Conservation (phyloP, 2,797 vertebrate genomes). For the Macropus fuliginosus region DNA sequence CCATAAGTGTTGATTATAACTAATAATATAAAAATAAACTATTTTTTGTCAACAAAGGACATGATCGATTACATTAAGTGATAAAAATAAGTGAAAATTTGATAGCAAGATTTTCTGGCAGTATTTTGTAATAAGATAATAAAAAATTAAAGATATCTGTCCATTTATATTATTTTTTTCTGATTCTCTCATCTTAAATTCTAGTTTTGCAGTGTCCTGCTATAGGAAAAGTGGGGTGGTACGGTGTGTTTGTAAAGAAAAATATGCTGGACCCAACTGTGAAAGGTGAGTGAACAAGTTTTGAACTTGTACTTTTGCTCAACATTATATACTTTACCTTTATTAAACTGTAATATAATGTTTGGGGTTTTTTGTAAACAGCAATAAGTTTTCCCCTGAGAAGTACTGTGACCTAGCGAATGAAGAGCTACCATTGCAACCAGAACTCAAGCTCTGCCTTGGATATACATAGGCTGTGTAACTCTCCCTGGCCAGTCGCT, state of each 20-base stretch:
- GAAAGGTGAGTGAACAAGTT: constrained; percentile 90
- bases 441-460: background rate
- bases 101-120: background rate
- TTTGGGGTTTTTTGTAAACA: background rate
- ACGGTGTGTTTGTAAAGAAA: constrained; percentile 93
- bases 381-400: background rate
- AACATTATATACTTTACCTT: background rate
- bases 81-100: background rate
- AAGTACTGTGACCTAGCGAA: background rate
- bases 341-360: background rate
- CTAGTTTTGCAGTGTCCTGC: constrained; percentile 94
- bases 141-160: constrained; percentile 21
- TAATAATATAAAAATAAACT: background rate
- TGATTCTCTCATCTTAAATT: constrained; percentile 57
- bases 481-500: background rate
- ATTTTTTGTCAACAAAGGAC: background rate
- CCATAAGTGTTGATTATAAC: background rate
- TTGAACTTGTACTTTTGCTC: background rate
- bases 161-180: constrained; percentile 56
- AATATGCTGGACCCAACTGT: constrained; percentile 94
- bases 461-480: background rate
- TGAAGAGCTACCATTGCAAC: background rate
- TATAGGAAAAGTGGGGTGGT: constrained; percentile 87
- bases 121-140: background rate
- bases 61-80: background rate